Base-by-base conservation (phyloP, 1,140 invertebrate species). In the Coelopa frigida region DNA sequence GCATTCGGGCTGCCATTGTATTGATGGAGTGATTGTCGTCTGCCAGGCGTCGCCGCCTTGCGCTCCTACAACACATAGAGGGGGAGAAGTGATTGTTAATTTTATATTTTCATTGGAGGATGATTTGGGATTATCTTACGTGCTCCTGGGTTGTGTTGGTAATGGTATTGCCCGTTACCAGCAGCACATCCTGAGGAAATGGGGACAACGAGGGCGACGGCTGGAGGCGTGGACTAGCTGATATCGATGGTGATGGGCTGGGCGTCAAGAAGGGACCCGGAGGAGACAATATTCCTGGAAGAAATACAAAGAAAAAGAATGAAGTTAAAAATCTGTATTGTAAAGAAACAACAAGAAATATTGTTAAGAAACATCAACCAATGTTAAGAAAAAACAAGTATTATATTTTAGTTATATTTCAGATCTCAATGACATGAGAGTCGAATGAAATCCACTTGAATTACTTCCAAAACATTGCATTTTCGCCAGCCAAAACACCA, bases 221-320 rank as follows among this genome's bases (percentile, higher is more conserved):
- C 55, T 69, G 66, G 48, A 70, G 57, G 53, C 67, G 59, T 51
- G 67, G 67, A 61, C 67, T 70, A 60, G 67, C 66, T 60, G 67
- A 68, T 51, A 70, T 68, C 55, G 67, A 70, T 62, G 67, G 67
- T 57, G 67, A 70, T 58, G 66, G 67, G 57, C 67, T 70, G 58
- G 67, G 67, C 58, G 67, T 70, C 56, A 70, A 57, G 69, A 70
- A 70, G 59, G 67, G 66, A 66, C 67, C 67, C 63, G 67, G 61
- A 68, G 67, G 67, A 65, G 67, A 70, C 55, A 70, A 61, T 66
- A 70, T 70, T 69, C 67, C 67, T 70, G 47, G n/a, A 58, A 60
- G n/a, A 23, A 27, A 41, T 22, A 54, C 18, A 42, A 41, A 37
- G 17, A 45, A 27, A 43, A 44, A 33, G 11, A 17, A n/a, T n/a